Conservation (phyloP, 2,888 invertebrate species). For the Pogonocherus hispidulus region DNA sequence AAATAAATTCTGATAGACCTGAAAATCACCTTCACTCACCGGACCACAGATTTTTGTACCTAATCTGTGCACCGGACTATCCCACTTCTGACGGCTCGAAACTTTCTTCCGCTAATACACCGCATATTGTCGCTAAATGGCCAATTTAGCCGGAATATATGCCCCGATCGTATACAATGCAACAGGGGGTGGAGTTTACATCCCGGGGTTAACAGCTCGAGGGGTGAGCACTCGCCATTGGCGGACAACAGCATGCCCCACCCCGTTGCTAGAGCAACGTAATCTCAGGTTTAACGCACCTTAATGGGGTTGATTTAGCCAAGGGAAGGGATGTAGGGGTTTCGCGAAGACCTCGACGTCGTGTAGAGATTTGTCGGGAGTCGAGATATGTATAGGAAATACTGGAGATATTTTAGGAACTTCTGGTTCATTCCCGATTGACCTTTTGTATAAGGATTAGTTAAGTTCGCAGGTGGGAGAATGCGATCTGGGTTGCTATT, state of each 20-base stretch:
- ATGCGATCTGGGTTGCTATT: too few relatives aligned
- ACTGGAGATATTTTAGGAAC: neutral
- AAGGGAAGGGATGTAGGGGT: conserved; percentile 27
- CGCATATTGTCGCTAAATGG: conserved; percentile 65
- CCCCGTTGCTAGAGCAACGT: conserved; percentile 55
- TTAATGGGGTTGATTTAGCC: conserved; percentile 53
- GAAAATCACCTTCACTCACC: neutral
- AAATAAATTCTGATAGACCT: too few relatives aligned
- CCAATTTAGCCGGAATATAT: conserved; percentile 57
- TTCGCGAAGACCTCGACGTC: neutral
- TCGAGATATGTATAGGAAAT: conserved; percentile 1
- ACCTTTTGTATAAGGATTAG: neutral
- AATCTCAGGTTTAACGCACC: conserved; percentile 60
- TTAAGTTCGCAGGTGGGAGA: neutral
- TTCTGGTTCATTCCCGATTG: neutral
- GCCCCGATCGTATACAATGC: conserved; percentile 49
- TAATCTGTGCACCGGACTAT: too few relatives aligned
- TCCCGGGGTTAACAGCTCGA: conserved; percentile 45
- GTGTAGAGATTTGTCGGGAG: conserved; percentile 8
- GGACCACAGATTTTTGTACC: too few relatives aligned
- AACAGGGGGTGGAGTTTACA: conserved; percentile 51
- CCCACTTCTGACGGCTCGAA: conserved; percentile 39
- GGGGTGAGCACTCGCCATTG: conserved; percentile 49
- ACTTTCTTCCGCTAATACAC: conserved; percentile 64
- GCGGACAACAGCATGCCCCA: conserved; percentile 48